Base-by-base conservation (phyloP, 2,888 invertebrate genomes). In the Ramazzottius varieornatus region DNA sequence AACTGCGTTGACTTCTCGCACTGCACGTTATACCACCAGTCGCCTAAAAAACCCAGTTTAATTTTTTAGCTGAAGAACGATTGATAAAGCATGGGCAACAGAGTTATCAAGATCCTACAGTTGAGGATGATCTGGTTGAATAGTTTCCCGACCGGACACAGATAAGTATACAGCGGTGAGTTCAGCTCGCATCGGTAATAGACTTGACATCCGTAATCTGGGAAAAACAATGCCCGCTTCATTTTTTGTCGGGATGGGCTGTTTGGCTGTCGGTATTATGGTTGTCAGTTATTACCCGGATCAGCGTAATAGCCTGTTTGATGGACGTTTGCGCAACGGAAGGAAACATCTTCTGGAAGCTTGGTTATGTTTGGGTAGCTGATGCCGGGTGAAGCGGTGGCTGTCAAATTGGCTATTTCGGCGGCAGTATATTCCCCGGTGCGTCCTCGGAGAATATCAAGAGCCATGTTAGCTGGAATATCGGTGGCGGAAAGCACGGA, bases 21-120 rank as follows among this genome's bases (percentile, higher is more conserved):
- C 54, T 54, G 54, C 4, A 54, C 54, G 29, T 54, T 54, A 24
- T 24, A 54, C 54, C 54, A 54, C 54, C 54, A 54, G 54, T 54
- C 54, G 24, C 54, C 54, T 54, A 24, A 4, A 54, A 54, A 54
- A 29, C 4, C 29, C 4, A 24, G 8, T n/a, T 54, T 54, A 4
- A 54, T 13, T 54, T 54, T 29, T 54, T 54, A 4, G 54, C 8
- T 40, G 8, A 40, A 40, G 20, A 40, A 20, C 40, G 40, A 13
- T 54, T 8, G 4, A 54, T 24, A 54, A 13, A 20, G 40, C 20
- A 40, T 40, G 20, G 40, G 40, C 20, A 40, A 40, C 20, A n/a
- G 40, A 8, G 8, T 20, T 40, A 13, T 40, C 8, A 40, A 20
- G 40, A 20, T 13, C 40, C 24, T 54, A 54, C 54, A 54, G 54